A percentile compares a stretch with the other conserved stretches of the same genome.
These are phyloP conservation scores for Phymatocera aterrima DNA, from an alignment of 2,888 invertebrate species.

Conservation along the genomic window DNA sequence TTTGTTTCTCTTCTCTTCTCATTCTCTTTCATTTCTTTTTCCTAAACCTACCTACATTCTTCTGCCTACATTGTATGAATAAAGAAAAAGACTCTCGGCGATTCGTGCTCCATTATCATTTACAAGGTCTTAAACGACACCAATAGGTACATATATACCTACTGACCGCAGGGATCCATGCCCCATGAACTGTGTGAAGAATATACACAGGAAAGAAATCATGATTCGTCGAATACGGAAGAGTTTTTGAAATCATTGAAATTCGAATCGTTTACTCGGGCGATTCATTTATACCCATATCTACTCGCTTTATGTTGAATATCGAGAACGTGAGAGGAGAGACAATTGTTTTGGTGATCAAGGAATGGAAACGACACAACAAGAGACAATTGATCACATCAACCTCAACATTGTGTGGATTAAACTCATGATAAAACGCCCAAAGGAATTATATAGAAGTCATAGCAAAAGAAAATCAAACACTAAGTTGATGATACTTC, in stretches of 20 bases:
- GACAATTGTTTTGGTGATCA: not conserved
- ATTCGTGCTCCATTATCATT: not conserved
- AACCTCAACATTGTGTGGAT: not conserved
- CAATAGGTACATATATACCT: not conserved
- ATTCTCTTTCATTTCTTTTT: not conserved
- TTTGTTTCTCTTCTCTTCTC: conserved; percentile 11
- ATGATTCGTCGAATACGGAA: no score
- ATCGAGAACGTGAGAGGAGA: not conserved
- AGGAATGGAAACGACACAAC: not conserved
- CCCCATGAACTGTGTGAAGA: not conserved
- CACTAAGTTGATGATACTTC: not conserved
- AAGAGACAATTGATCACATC: not conserved
- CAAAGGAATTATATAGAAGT: conserved; percentile 27
- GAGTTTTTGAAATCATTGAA: no score
- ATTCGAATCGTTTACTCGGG: not conserved
- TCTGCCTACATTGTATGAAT: not conserved
- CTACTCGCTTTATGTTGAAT: not conserved
- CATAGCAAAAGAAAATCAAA: not conserved
- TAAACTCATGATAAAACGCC: conserved; percentile 29
- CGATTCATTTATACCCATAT: not conserved
- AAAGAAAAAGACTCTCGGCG: not conserved
- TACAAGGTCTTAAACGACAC: conserved; percentile 3
- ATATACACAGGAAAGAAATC: no score
- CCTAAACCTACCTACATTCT: not conserved
- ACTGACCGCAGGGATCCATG: conserved; percentile 1